Base-by-base conservation (phyloP, 2,113 vertebrate genomes). In the Balaeniceps rex region DNA sequence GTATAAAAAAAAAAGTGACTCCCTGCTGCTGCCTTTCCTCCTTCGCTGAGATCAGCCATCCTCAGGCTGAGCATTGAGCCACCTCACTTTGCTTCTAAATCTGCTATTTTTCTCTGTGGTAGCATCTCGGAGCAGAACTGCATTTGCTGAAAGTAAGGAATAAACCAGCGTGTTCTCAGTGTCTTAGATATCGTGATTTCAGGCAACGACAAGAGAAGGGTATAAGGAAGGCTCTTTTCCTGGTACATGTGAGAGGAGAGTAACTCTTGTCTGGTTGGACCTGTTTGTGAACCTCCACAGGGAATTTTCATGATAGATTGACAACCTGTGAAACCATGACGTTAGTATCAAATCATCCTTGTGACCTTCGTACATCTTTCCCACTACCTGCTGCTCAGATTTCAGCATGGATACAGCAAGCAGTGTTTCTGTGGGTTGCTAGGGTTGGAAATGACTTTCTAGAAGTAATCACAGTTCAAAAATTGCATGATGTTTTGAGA, bases 111-210 rank as follows among this genome's bases (percentile, higher is more conserved):
- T 17, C 49, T 61, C 40, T 29, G 44, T 4, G 14, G n/a, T 4
- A 12, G n/a, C 63, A 10, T 23, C 47, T 42, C 57, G 23, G 34
- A 52, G 46, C 83, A 57, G 22, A 44, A 4, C n/a, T 19, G 25
- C 42, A 2, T 33, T 25, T 77, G 82, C 81, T 90, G 90, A 1
- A 54, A 49, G 68, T 9, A 5, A 65, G 64, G 83, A n/a, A 47
- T 46, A n/a, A 63, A 18, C 1, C 42, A 11, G 19, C 0, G 24
- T 42, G 74, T 12, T 60, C 19, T 21, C 44, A 33, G 7, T 12
- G 47, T 15, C 23, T 61, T 7, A 5, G 57, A 1, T 54, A 3
- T 0, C 2, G 2, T 24, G 40, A 11, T n/a, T 78, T 25, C 23
- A 65, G 72, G 64, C 23, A 8, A 3, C 2, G 29, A 5, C 25